Base-by-base conservation (phyloP, 2,113 vertebrate genomes). In the Erythrocercus mccallii region DNA sequence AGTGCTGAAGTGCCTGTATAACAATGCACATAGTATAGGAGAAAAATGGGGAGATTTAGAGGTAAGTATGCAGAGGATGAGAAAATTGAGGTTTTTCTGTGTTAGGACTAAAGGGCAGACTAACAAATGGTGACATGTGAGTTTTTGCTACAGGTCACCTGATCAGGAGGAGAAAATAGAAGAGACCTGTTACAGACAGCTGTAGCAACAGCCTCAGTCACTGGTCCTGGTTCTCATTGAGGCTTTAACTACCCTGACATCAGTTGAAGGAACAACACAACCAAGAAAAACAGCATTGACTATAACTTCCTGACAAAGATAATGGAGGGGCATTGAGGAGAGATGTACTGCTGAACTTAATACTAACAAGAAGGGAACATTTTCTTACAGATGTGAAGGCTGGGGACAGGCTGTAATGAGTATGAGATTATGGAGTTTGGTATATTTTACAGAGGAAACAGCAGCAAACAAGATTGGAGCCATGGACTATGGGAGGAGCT, bases 11-110 rank as follows among this genome's bases (percentile, higher is more conserved):
- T 38, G 9, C 10, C 15, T 20, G 10, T 45, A 20, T 11, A n/a
- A n/a, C 28, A 37, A 23, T 30, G 28, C 5, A 38, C 12, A n/a
- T 13, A 21, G 10, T 17, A 30, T 9, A 33, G 23, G 23, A 70
- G n/a, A n/a, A 70, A 69, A 70, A 30, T 30, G 9, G 38, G 28
- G 23, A 28, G 12, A 30, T 54, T 70, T 47, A 40, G 15, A 54
- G 20, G 30, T 28, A 23, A 38, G 8, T 47, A 38, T 0, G 0
- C n/a, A 70, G 19, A 70, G 5, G 16, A 69, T 30, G 24, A 79
- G 11, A 3, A 61, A 61, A n/a, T 38, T 47, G n/a, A 54, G 9
- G 8, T 24, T 45, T 54, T 61, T 30, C 24, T 87, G 19, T 23
- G 8, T 21, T n/a, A 30, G 19, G 10, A 47, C 12, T 24, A 16